Percentiles rank a stretch among this genome's conserved stretches.
These are phyloP conservation scores for Antheraea yamamai DNA, from an alignment of 2,888 invertebrate genomes.

Conservation along the genomic window DNA sequence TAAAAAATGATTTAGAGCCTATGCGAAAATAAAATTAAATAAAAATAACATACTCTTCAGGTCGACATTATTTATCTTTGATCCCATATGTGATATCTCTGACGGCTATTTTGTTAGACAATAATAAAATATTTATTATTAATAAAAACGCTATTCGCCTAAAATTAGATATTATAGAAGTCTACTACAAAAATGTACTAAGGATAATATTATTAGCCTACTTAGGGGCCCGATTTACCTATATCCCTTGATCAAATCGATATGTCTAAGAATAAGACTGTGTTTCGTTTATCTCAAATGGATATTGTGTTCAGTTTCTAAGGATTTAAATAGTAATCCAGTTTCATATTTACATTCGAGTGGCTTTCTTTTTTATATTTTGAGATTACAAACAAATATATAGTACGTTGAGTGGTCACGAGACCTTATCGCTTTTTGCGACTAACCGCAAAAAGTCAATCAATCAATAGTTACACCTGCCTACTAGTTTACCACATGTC, in stretches of 20 bases:
- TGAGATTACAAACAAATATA: background rate
- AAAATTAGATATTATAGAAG: too few relatives aligned
- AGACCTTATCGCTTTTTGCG: background rate
- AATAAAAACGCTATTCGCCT: too few relatives aligned
- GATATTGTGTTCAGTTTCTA: background rate
- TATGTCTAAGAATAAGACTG: constrained; percentile 2
- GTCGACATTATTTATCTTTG: too few relatives aligned
- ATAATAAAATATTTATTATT: too few relatives aligned
- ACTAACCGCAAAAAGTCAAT: background rate
- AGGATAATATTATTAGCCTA: background rate
- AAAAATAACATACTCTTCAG: too few relatives aligned
- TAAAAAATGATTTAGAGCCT: too few relatives aligned
- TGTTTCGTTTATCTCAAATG: constrained; percentile 1
- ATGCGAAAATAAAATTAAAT: too few relatives aligned
- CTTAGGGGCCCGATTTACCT: constrained; percentile 21
- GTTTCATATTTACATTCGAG: background rate
- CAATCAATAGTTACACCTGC: too few relatives aligned
- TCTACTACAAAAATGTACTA: too few relatives aligned
- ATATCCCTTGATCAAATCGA: constrained; percentile 7
- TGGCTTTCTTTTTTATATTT: background rate
- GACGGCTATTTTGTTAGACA: too few relatives aligned
- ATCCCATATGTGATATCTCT: too few relatives aligned
- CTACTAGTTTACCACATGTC: too few relatives aligned
- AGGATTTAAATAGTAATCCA: background rate
- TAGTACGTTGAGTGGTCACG: background rate